Base-by-base conservation (phyloP, 2,888 invertebrate species). In the Galerucella nymphaeae region DNA sequence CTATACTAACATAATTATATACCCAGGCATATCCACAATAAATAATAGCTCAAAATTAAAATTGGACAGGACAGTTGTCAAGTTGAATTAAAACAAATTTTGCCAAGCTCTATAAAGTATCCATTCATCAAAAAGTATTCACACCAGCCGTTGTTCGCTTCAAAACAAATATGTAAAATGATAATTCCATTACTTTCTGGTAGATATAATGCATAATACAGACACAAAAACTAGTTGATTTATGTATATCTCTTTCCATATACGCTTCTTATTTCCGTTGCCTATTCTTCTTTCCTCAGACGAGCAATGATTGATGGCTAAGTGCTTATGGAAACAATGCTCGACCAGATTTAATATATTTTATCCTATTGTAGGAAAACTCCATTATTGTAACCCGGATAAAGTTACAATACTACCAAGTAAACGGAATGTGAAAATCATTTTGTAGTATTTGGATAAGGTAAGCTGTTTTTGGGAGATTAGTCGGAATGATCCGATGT, bases 311-410 rank as follows among this genome's bases (percentile, higher is more conserved):
- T 57, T 57, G 55, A 57, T 57, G 55, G 11, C 16, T 57, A 2
- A 23, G 55, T 57, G 18, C 55, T 57, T 57, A 57, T 57, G 55
- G 55, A 57, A 57, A 18, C 20, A 57, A 57, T 57, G 10, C 55
- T 23, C 10, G 20, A 16, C 55, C 55, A 57, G 23, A 57, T 57
- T 18, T 57, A 57, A 57, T 57, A 57, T 57, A 57, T 57, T 57
- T 20, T 16, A 23, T 57, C 13, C 55, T 13, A 57, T 57, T 57
- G 55, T 57, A 16, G 55, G 13, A 57, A 57, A 57, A 18, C 13
- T 57, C 55, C 9, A 48, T 48, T 14, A 48, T 14, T n/a, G 48
- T 48, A 48, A 48, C 48, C 14, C 14, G 14, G 48, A 48, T n/a
- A 48, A 48, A 48, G 48, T 14, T 48, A 48, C n/a, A 48, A n/a